Base-by-base conservation (phyloP, 53 echinoderm and acorn worm species). In the Patiria pectinifera region DNA sequence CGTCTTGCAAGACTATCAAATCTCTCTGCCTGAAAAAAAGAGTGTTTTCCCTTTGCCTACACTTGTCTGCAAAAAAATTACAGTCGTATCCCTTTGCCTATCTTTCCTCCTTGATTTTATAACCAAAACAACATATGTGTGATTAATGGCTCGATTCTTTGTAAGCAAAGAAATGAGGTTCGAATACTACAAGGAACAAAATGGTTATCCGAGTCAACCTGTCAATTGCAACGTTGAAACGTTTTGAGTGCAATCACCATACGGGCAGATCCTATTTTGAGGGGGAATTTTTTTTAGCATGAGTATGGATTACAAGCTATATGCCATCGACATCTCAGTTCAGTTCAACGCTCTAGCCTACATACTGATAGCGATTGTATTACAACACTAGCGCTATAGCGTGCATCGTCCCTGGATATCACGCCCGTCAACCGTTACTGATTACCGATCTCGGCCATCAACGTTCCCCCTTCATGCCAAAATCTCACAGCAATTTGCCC, bases 251-350 rank as follows among this genome's bases (percentile, higher is more conserved):
- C 35, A 35, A 35, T 0, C 35, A 35, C 66, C 15, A 16, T 66
- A 66, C 66, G 35, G 35, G 35, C 35, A 66, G 3, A 79, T 44
- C 43, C 22, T 74, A 24, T 24, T 74, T 21, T 46, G 47, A 10
- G 15, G 22, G 48, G 45, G 61, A 35, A 24, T 60, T 9, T 69
- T 70, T 45, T 43, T 14, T 12, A 11, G 16, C 62, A 26, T 69
- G 16, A 25, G 18, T 85, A 85, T 69, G 66, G 45, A 66, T 43
- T 66, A 21, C 62, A 62, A 62, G 62, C 66, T 35, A 35, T 63
- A 61, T 84, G 84, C 62, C 24, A 84, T 84, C 43, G 25, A 84
- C 62, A 84, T 21, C 62, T 35, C 44, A 69, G 5, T 14, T 45
- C 21, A 44, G 85, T 66, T 63, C 46, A 83, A 83, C 62, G 44